Conservation (phyloP, 2,888 invertebrate species). For the Aethes cnicana region DNA sequence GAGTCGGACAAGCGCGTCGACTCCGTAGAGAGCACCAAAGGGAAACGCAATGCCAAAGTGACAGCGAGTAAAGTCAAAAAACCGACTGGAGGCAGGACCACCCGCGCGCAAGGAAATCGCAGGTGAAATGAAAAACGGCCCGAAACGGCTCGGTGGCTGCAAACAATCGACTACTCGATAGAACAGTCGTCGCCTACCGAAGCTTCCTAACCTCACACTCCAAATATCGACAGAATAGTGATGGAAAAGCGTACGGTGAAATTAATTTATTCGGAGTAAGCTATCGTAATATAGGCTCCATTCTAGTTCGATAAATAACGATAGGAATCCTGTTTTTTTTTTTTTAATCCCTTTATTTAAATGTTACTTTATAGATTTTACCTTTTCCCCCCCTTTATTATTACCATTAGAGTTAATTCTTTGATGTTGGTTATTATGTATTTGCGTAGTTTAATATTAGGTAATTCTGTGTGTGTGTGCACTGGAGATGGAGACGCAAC, state of each 20-base stretch:
- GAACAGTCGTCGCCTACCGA: background rate
- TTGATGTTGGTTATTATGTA: slow-evolving; percentile 71
- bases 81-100: slow-evolving; percentile 49
- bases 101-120: slow-evolving; percentile 53
- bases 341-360: slow-evolving; percentile 68
- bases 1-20: slow-evolving; percentile 62
- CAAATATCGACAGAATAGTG: slow-evolving; percentile 31
- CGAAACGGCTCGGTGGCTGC: too few relatives aligned
- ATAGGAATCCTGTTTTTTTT: slow-evolving; percentile 52
- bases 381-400: slow-evolving; percentile 57
- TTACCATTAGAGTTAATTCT: slow-evolving; percentile 74
- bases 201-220: slow-evolving; percentile 13
- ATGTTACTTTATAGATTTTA: slow-evolving; percentile 78
- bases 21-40: slow-evolving; percentile 57
- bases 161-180: slow-evolving; percentile 12
- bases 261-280: slow-evolving; percentile 28
- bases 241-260: slow-evolving; percentile 25
- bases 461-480: slow-evolving; percentile 50
- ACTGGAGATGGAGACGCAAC: too few relatives aligned
- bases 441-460: slow-evolving; percentile 50
- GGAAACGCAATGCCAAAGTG: slow-evolving; percentile 37
- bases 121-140: slow-evolving; percentile 62
- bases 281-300: slow-evolving; percentile 26
- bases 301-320: slow-evolving; percentile 38
- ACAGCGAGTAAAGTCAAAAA: slow-evolving; percentile 53